Conservation (phyloP, 1,140 invertebrate species). For the Drosophila pseudoananassae region DNA sequence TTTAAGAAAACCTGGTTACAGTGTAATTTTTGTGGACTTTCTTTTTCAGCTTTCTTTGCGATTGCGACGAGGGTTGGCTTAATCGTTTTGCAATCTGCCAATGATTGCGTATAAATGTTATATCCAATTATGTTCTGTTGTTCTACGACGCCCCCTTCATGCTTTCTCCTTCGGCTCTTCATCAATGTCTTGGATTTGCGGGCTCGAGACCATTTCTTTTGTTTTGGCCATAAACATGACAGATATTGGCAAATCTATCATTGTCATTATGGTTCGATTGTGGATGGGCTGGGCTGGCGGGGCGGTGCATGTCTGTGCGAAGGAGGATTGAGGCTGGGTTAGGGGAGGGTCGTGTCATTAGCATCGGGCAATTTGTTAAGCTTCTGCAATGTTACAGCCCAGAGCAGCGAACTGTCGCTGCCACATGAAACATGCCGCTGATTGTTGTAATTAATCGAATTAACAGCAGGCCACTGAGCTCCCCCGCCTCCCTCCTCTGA, state of each 20-base stretch:
- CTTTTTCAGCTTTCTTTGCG: background rate
- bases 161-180: constrained; percentile 10
- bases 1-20: background rate
- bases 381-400: constrained; percentile 32
- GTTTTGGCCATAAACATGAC: constrained; percentile 80
- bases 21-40: background rate
- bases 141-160: constrained; percentile 10
- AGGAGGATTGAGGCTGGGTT: too few relatives aligned
- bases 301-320: too few relatives aligned
- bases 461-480: constrained; percentile 68
- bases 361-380: constrained; percentile 76
- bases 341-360: constrained; percentile 50
- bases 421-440: constrained; percentile 81
- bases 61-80: constrained; percentile 63
- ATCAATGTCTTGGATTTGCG: background rate
- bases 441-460: constrained; percentile 84
- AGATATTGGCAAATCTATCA: constrained; percentile 84
- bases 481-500: constrained; percentile 2
- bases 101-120: constrained; percentile 83
- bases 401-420: constrained; percentile 40
- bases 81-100: constrained; percentile 84
- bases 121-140: constrained; percentile 73
- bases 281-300: constrained; percentile 10
- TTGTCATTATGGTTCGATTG: constrained; percentile 84
- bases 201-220: constrained; percentile 34